Conservation (phyloP, 2,888 invertebrate genomes). For the Dryobota labecula region DNA sequence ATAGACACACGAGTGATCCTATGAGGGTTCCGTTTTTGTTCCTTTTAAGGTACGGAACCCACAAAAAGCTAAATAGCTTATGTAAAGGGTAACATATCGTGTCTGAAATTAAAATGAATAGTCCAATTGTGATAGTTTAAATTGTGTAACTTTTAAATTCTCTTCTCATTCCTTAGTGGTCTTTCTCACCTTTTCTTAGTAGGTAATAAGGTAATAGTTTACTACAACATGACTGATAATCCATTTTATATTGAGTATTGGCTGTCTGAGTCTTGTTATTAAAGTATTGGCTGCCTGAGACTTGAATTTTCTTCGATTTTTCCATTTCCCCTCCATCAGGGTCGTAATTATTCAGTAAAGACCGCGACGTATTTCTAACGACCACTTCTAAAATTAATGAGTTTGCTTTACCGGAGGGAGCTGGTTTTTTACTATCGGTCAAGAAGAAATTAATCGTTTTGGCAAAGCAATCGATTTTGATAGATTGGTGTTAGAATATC, state of each 20-base stretch:
- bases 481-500: conserved; percentile 4
- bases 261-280: conserved; percentile 1
- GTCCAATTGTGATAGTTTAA: not conserved
- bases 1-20: too few relatives aligned
- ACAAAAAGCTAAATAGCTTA: too few relatives aligned
- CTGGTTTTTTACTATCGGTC: conserved; percentile 33
- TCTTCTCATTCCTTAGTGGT: conserved; percentile 20
- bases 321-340: conserved; percentile 39
- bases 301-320: conserved; percentile 30
- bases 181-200: not conserved
- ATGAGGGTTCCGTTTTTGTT: too few relatives aligned
- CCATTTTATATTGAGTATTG: conserved; percentile 24
- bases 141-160: conserved; percentile 9
- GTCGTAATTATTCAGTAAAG: conserved; percentile 61
- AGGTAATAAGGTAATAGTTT: conserved; percentile 15
- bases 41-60: too few relatives aligned
- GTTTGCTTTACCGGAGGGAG: conserved; percentile 53
- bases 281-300: conserved; percentile 19
- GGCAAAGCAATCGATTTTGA: conserved; percentile 20
- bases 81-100: too few relatives aligned
- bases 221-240: conserved; percentile 12
- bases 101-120: not conserved
- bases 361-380: conserved; percentile 55
- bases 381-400: conserved; percentile 64
- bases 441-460: conserved; percentile 25